Evolutionary conservation across 2,888 invertebrate species (phyloP).

Genomic region (Orchestes rusci): DNA sequence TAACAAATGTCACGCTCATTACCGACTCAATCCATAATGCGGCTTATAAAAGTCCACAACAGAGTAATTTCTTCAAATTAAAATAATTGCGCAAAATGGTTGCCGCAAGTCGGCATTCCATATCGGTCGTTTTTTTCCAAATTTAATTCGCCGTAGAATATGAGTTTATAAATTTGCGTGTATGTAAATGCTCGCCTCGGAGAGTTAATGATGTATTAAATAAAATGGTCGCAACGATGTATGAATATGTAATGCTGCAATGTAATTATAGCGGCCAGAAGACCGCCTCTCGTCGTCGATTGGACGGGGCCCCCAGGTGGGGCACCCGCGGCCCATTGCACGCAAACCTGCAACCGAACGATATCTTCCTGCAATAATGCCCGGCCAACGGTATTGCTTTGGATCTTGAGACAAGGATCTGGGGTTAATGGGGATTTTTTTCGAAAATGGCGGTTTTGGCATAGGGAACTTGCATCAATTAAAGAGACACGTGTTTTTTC

Average conservation of each 20-base stretch:
- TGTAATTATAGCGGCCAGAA: constrained; percentile 19
- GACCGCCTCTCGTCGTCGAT: constrained; percentile 22
- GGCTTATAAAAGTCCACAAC: no score
- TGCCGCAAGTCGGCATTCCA: neutral
- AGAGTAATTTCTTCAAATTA: no score
- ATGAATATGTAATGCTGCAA: constrained; percentile 24
- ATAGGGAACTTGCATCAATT: no score
- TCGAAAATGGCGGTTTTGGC: no score
- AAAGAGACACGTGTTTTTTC: no score
- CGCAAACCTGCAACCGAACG: constrained; percentile 17
- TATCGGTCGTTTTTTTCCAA: neutral
- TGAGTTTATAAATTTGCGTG: constrained; percentile 13
- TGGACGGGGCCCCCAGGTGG: constrained; percentile 33
- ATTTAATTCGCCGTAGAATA: neutral
- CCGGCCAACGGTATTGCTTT: no score
- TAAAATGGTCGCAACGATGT: constrained; percentile 24
- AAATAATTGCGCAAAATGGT: no score
- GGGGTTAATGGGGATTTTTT: no score
- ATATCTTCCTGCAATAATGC: constrained; percentile 3
- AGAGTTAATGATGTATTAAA: constrained; percentile 22
- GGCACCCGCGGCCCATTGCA: constrained; percentile 23
- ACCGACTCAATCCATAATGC: no score
- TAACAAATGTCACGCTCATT: no score
- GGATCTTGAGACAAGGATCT: no score
- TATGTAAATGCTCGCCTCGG: constrained; percentile 11